Percentiles rank a stretch among this genome's conserved stretches.
phyloP scores from a whole-genome alignment of 2,888 invertebrate genomes.

The Drosophila longiperda region DNA sequence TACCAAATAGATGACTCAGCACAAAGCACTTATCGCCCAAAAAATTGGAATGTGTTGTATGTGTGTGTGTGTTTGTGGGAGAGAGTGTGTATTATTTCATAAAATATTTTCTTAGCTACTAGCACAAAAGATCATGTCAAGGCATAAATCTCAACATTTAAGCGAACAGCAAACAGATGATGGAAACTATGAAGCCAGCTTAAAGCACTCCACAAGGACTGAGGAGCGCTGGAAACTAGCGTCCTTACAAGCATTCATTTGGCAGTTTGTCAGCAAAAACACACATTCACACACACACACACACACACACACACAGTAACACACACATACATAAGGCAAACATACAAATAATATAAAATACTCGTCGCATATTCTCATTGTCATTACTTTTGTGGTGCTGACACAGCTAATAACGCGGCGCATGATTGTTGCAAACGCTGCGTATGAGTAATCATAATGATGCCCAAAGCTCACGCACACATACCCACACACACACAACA shows the following conservation, averaged over 20 bases:
- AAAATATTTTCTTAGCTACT: slow-evolving; percentile 78
- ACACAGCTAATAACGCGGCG: slow-evolving; percentile 78
- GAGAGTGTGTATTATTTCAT: slow-evolving; percentile 69
- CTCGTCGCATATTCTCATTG: slow-evolving; percentile 76
- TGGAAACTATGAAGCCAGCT: slow-evolving; percentile 51
- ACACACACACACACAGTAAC: background rate
- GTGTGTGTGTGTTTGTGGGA: slow-evolving; percentile 4
- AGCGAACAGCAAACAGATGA: slow-evolving; percentile 57
- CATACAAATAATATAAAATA: slow-evolving; percentile 70
- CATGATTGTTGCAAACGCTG: slow-evolving; percentile 79
- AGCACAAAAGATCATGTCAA: slow-evolving; percentile 80
- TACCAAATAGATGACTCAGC: slow-evolving; percentile 73
- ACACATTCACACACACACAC: slow-evolving; percentile 4
- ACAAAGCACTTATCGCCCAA: slow-evolving; percentile 72
- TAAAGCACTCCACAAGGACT: slow-evolving; percentile 33
- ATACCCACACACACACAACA: slow-evolving; percentile 3
- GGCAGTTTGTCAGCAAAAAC: slow-evolving; percentile 38
- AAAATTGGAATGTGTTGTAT: slow-evolving; percentile 13
- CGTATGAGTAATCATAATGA: slow-evolving; percentile 80
- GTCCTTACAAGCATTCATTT: slow-evolving; percentile 39
- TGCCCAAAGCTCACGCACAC: slow-evolving; percentile 41
- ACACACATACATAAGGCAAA: slow-evolving; percentile 1
- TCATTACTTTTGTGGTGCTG: slow-evolving; percentile 78
- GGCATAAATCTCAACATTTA: slow-evolving; percentile 79
- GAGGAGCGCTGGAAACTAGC: slow-evolving; percentile 46